These are phyloP conservation scores for Proteles cristata DNA, from an alignment of 2,113 vertebrate genomes.

Conservation along the genomic window DNA sequence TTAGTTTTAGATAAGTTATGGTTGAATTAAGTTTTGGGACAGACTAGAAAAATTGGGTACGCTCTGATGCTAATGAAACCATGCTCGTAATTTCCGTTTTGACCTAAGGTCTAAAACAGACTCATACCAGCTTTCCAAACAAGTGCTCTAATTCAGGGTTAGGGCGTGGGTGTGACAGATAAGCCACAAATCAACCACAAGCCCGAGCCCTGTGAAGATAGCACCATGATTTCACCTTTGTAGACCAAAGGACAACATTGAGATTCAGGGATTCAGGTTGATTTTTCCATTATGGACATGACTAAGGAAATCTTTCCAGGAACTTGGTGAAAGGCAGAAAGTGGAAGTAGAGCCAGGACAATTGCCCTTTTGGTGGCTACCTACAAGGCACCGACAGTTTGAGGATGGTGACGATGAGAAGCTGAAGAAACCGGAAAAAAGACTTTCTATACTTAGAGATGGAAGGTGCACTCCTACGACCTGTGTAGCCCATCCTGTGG, in stretches of 20 bases:
- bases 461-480: background rate
- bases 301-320: background rate
- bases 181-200: background rate
- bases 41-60: conserved; percentile 4
- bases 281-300: background rate
- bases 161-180: background rate
- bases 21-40: background rate
- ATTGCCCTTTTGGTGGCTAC: background rate
- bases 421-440: background rate
- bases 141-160: background rate
- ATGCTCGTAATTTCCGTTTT: background rate
- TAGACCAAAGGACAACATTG: background rate
- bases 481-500: background rate
- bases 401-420: background rate
- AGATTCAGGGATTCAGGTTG: background rate
- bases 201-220: background rate
- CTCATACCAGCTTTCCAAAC: background rate
- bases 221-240: background rate
- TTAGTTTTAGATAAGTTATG: background rate
- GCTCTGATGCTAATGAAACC: background rate
- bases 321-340: background rate
- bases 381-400: background rate
- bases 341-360: background rate
- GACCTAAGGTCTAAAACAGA: background rate
- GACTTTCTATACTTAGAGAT: background rate